Evolutionary conservation across 2,113 vertebrate species (phyloP), one percentile per base, ranked within the genome.

Genomic region (Taurulus bubalis): DNA sequence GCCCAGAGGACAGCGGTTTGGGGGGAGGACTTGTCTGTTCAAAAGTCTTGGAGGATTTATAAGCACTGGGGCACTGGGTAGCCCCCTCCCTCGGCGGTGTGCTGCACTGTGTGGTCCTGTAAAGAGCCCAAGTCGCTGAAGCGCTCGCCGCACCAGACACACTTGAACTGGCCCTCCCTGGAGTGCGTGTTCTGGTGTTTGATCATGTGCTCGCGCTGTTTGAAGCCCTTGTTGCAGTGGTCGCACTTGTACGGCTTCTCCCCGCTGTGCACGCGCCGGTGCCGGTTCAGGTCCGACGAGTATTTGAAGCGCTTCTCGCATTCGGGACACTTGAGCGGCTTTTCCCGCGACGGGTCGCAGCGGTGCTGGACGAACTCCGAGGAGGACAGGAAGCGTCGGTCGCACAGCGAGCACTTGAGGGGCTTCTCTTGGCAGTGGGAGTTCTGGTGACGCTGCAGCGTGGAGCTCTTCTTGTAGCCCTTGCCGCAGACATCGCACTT

Each of bases 271-370:
- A 98, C 96, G 0, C 98, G 96, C 68, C 96, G 93, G 92, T 99
- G 98, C 9, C 98, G 95, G 94, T 98, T 97, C 94, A 99, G 93
- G 95, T 99, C 98, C 0, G 98, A 99, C 0, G 97, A 95, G n/a
- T 99, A 99, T 85, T 98, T 99, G 90, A 99, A 99, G 32, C 98
- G 96, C 89, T 98, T 99, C 83, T 99, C 98, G 12, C 98, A 99
- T 91, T 99, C 97, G 0, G 97, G 95, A 90, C 98, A 99, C 93
- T 98, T 98, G 49, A 99, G 95, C 1, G 98, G 98, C 86, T 98
- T 98, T 91, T 99, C 98, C 0, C 97, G 96, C 6, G 96, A 96
- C 0, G 98, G 98, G 91, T 99, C 97, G 0, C 98, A 99, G 90
- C 96, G 97, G 80, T 99, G 98, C 95, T 99, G 97, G 74, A 98